phyloP scores from a whole-genome alignment of 2,113 vertebrate species.

The Corydoras sp. region DNA sequence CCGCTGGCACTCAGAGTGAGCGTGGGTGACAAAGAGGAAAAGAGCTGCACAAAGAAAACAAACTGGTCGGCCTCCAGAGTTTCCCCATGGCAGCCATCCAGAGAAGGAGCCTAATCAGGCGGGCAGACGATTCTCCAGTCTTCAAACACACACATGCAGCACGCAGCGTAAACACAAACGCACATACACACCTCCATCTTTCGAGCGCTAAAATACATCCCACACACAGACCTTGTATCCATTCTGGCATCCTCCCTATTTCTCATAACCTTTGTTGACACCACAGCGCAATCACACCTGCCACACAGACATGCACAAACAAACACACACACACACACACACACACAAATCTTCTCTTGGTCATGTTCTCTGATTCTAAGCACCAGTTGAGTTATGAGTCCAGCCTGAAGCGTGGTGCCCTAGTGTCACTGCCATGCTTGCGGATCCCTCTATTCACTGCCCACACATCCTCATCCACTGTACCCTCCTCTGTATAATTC shows the following conservation, averaged over 20 bases:
- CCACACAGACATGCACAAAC: not conserved
- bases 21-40: slow-evolving; percentile 21
- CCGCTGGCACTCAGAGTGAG: slow-evolving; percentile 3
- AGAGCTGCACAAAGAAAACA: slow-evolving; percentile 15
- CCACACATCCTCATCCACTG: slow-evolving; percentile 24
- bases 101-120: slow-evolving; percentile 16
- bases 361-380: slow-evolving; percentile 23
- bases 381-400: slow-evolving; percentile 18
- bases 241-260: slow-evolving; percentile 22
- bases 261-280: slow-evolving; percentile 25
- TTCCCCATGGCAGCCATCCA: slow-evolving; percentile 24
- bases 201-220: slow-evolving; percentile 15
- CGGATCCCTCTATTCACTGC: slow-evolving; percentile 26
- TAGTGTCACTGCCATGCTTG: slow-evolving; percentile 25
- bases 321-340: not conserved
- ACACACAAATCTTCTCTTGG: not conserved
- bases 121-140: slow-evolving; percentile 2
- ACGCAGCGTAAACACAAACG: slow-evolving; percentile 9
- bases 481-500: not conserved
- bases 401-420: slow-evolving; percentile 35
- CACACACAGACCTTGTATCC: slow-evolving; percentile 18
- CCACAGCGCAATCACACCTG: not conserved
- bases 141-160: slow-evolving; percentile 11
- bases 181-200: slow-evolving; percentile 10
- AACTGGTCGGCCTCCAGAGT: slow-evolving; percentile 29